Conservation (phyloP, 2,113 vertebrate species). For the Eulacestoma nigropectus region DNA sequence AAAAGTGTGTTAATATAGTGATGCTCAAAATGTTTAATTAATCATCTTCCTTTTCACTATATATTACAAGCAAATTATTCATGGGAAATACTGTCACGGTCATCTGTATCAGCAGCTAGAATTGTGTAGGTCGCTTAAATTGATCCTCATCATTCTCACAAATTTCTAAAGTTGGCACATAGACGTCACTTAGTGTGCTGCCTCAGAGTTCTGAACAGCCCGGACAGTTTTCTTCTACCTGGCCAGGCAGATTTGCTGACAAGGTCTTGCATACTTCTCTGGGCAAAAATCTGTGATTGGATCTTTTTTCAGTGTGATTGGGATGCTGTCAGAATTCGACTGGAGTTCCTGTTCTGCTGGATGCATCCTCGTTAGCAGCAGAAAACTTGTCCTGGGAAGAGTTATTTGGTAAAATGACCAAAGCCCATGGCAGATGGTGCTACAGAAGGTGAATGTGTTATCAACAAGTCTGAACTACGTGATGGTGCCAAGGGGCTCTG, state of each 20-base stretch:
- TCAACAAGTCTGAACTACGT: not conserved
- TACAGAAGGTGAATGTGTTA: not conserved
- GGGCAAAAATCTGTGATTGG: not conserved
- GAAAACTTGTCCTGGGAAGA: not conserved
- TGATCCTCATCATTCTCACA: not conserved
- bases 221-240: not conserved
- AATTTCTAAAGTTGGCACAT: not conserved
- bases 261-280: not conserved
- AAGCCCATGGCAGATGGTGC: not conserved
- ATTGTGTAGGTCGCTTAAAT: not conserved
- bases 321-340: not conserved
- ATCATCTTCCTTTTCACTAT: not conserved
- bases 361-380: not conserved
- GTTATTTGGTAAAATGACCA: not conserved
- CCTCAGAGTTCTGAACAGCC: not conserved
- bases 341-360: not conserved
- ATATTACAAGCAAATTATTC: not conserved
- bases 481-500: not conserved
- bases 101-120: not conserved
- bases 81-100: not conserved
- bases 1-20: fast-evolving
- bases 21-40: not conserved
- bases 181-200: not conserved
- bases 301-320: not conserved
- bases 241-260: not conserved